Conservation (phyloP, 2,888 invertebrate species). For the Idaea straminata region DNA sequence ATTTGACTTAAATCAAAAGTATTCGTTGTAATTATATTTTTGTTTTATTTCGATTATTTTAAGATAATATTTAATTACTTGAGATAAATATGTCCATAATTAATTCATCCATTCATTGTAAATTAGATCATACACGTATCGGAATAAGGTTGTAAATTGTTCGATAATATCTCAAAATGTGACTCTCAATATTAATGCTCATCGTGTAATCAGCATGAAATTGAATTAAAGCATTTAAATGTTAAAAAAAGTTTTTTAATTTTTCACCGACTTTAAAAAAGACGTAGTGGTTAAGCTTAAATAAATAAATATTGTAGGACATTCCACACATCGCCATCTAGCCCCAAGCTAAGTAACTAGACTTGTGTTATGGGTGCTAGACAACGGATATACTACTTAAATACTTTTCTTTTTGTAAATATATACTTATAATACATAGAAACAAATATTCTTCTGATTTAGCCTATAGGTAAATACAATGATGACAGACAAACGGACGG, state of each 20-base stretch:
- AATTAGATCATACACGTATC: conserved; percentile 55
- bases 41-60: conserved; percentile 4
- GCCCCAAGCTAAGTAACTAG: no score
- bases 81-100: conserved; percentile 5
- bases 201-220: conserved; percentile 72
- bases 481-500: no score
- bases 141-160: conserved; percentile 74
- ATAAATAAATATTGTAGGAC: no score
- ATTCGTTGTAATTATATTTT: not conserved
- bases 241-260: conserved; percentile 43
- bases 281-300: no score
- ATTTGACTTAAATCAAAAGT: no score
- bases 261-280: not conserved
- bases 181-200: conserved; percentile 75
- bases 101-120: conserved; percentile 57
- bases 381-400: no score
- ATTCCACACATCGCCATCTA: no score
- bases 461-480: no score
- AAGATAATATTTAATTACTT: conserved; percentile 22
- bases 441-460: no score
- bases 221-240: conserved; percentile 69
- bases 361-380: no score
- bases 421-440: no score
- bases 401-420: no score
- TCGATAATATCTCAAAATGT: conserved; percentile 65